Conservation (phyloP, 2,888 invertebrate genomes). For the Drosophila macrospina region DNA sequence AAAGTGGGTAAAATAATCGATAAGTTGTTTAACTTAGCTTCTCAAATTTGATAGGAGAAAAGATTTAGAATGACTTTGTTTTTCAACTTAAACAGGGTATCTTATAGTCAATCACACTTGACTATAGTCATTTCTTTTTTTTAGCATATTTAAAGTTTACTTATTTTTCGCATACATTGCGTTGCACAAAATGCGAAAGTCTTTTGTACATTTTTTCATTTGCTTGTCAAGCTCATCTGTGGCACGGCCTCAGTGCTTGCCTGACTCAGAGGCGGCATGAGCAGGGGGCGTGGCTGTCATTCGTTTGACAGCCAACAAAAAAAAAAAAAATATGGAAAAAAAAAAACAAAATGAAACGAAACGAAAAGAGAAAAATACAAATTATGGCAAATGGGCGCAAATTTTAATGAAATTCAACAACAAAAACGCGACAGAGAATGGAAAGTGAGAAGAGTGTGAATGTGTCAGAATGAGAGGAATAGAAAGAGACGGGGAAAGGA, state of each 20-base stretch:
- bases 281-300: slow-evolving; percentile 51
- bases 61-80: too few relatives aligned
- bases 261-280: slow-evolving; percentile 6
- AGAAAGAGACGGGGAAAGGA: neutral
- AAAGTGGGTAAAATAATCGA: too few relatives aligned
- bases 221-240: slow-evolving; percentile 79
- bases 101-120: neutral
- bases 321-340: slow-evolving; percentile 20
- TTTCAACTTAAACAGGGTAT: neutral
- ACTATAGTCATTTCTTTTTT: neutral
- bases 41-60: too few relatives aligned
- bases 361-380: slow-evolving; percentile 53
- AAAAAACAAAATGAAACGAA: slow-evolving; percentile 11
- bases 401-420: slow-evolving; percentile 80
- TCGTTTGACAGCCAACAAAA: slow-evolving; percentile 55
- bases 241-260: slow-evolving; percentile 42
- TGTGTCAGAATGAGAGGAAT: too few relatives aligned
- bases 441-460: slow-evolving; percentile 11
- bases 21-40: too few relatives aligned
- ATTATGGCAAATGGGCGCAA: slow-evolving; percentile 81
- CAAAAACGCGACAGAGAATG: slow-evolving; percentile 53
- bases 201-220: slow-evolving; percentile 65
- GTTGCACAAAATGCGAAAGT: slow-evolving; percentile 42
- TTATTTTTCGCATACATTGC: slow-evolving; percentile 24
- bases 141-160: slow-evolving; percentile 27